Evolutionary conservation across 1,140 invertebrate species (phyloP).

Genomic region (Pseudomyrmex sp.): DNA sequence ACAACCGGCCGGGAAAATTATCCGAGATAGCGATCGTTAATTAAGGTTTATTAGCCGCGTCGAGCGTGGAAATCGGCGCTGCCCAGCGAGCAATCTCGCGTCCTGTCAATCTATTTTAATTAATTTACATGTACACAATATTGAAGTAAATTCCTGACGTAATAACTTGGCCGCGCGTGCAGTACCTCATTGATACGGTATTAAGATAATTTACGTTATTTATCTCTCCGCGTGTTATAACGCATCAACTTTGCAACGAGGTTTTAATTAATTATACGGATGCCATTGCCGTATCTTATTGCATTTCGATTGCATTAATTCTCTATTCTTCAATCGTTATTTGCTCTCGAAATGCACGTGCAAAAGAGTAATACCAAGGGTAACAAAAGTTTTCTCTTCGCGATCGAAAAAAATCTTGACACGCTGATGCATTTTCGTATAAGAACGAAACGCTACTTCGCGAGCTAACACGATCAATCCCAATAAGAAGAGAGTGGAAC

Average conservation of each 20-base stretch:
- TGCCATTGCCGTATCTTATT: slow-evolving; percentile 25
- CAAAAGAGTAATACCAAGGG: not conserved
- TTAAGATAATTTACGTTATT: slow-evolving; percentile 58
- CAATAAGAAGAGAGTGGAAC: not conserved
- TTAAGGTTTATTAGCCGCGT: slow-evolving; percentile 52
- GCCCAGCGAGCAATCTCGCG: slow-evolving; percentile 55
- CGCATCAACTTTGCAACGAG: slow-evolving; percentile 17
- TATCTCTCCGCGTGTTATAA: slow-evolving; percentile 7
- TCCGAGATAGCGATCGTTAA: slow-evolving; percentile 57
- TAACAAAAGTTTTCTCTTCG: not conserved
- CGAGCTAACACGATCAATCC: slow-evolving; percentile 33
- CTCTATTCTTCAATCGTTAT: not conserved
- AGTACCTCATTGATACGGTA: slow-evolving; percentile 33
- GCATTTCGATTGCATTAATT: not conserved
- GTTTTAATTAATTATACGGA: slow-evolving; percentile 24
- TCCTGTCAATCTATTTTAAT: slow-evolving; percentile 60
- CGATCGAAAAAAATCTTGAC: slow-evolving; percentile 2
- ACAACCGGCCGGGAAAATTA: slow-evolving; percentile 45
- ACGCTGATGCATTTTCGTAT: not conserved
- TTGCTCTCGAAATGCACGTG: not conserved
- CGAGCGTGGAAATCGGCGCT: slow-evolving; percentile 49
- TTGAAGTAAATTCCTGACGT: slow-evolving; percentile 57
- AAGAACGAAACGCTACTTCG: not conserved
- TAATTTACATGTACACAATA: slow-evolving; percentile 61
- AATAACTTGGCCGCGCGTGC: slow-evolving; percentile 49